Base-by-base conservation (phyloP, 2,797 vertebrate species). In the Coranthus polyacanthus region DNA sequence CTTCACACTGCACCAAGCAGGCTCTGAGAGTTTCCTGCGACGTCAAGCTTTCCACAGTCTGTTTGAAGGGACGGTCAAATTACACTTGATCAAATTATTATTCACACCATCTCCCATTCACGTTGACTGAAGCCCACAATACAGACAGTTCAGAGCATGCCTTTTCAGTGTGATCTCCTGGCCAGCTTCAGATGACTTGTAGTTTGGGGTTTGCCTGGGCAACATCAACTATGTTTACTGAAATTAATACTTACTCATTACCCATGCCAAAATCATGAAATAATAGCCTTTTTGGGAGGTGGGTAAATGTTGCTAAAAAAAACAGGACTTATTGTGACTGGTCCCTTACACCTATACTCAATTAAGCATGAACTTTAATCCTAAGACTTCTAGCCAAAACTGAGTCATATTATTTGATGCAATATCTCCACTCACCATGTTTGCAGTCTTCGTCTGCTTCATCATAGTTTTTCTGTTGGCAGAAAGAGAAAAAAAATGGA, bases 361-460 rank as follows among this genome's bases (percentile, higher is more conserved):
- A 8, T 68, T 17, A 6, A 20, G 12, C 16, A 41, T 26, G 21
- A 56, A 54, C 20, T 44, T 44, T 60, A 47, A 61, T 21, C 12
- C n/a, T 2, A 12, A 56, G 32, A 29, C 39, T 24, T 34, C 12
- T 21, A 21, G 29, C 11, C 15, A 4, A 34, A 21, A 50, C 11
- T n/a, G n/a, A 51, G 47, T 42, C 44, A 0, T 34, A 64, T 61
- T 43, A 56, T 34, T 26, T n/a, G 2, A 67, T n/a, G 12, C 20
- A 13, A 59, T 50, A 55, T 26, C 22, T 8, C 18, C 0, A 93
- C 97, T 95, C 93, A 98, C 98, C 96, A 87, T 97, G 95, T 92
- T 96, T 97, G 94, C 97, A 98, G 91, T 99, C 98, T 93, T 99
- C 97, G 94, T 99, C 97, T 89, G 97, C 97, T 94, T 98, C 96